Evolutionary conservation across 1,140 invertebrate genomes (phyloP), one percentile per base, ranked within the genome.

Genomic region (Littorina saxatilis): DNA sequence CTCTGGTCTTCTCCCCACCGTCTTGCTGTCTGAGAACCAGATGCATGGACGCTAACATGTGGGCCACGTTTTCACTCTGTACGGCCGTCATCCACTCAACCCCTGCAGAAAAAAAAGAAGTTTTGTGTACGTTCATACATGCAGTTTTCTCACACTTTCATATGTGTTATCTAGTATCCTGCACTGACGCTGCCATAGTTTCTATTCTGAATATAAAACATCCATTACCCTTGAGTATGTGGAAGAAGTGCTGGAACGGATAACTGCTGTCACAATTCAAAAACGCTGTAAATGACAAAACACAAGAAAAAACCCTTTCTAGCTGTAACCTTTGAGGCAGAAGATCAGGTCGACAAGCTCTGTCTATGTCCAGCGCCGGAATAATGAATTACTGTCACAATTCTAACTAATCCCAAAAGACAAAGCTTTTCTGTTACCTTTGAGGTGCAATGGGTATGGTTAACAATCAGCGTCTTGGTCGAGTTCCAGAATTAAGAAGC

Each of bases 31-130:
- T 79, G 1, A 92, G 86, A 4, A 91, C 90, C 29, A 91, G 79
- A 73, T 92, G 92, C 91, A 92, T 92, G n/a, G 91, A 91, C 23
- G 91, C 90, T 82, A 92, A 84, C 90, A 92, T 90, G 85, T 92
- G 91, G 9, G 90, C 89, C n/a, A 92, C 86, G 85, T 92, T 92
- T 83, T 92, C 91, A 66, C 85, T 78, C 81, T 90, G 89, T 13
- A 90, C 80, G 15, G 85, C 79, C 35, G 83, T 86, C 88, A 92
- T 87, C 91, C 91, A 92, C 4, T 81, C 68, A 27, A 92, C 84
- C 81, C 85, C 91, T 78, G 58, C 23, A 55, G 72, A 11, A n/a
- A 39, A 43, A 11, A 47, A 0, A 29, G 35, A 29, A 68, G 23
- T 20, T 4, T 29, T 20, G 29, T 5, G 35, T 27, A 43, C 11